These are phyloP conservation scores for Stichopus horrens DNA, from an alignment of 53 echinoderm and acorn worm species.

Conservation along the genomic window DNA sequence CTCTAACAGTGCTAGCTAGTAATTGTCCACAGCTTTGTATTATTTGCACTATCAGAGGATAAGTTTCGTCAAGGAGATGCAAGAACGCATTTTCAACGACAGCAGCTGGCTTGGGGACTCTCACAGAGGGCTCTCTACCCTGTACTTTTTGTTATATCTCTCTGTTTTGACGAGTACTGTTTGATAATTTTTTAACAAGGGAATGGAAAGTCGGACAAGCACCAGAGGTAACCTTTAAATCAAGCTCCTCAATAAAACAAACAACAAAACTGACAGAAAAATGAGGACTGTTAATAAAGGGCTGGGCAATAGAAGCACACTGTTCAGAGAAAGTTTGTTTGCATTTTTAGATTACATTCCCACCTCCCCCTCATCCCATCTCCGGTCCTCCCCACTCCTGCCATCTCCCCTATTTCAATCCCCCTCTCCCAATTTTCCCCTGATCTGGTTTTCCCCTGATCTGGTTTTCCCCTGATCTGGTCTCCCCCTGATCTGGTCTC, in stretches of 20 bases:
- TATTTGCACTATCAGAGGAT: no score
- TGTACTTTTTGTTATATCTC: not conserved
- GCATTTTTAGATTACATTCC: not conserved
- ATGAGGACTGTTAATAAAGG: not conserved
- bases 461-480: no score
- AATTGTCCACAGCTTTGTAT: no score
- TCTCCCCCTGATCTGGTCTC: no score
- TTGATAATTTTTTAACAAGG: constrained; percentile 8
- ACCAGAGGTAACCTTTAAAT: constrained; percentile 8
- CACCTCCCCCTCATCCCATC: no score
- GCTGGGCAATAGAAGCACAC: constrained; percentile 9
- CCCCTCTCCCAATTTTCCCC: no score
- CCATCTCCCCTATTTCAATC: no score
- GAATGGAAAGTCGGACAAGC: constrained; percentile 31
- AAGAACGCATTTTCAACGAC: not conserved
- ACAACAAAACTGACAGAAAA: not conserved
- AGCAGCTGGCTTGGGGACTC: not conserved
- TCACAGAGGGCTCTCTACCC: constrained; percentile 17
- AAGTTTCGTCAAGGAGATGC: no score
- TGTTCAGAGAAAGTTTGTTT: not conserved
- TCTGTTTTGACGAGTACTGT: constrained; percentile 28
- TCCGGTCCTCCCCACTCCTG: no score
- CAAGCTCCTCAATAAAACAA: not conserved
- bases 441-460: no score
- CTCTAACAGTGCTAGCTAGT: no score